A percentile compares a stretch with the other conserved stretches of the same genome.
phyloP scores from a whole-genome alignment of 2,797 vertebrate genomes.

The Halcyon smyrnensis region DNA sequence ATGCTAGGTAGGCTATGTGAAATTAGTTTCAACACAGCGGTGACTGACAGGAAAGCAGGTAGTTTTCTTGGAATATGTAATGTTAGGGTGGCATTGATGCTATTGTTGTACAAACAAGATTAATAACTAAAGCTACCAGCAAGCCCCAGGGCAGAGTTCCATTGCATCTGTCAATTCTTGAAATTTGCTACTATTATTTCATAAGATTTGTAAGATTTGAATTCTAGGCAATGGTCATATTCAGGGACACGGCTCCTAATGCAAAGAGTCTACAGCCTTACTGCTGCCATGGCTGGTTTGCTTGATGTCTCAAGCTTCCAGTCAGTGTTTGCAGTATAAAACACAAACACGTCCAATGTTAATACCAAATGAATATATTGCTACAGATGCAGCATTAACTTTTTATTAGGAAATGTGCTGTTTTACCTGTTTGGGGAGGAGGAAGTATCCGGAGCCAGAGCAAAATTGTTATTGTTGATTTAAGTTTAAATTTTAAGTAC shows the following conservation, averaged over 20 bases:
- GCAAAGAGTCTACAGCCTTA: background rate
- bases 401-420: conserved; percentile 3
- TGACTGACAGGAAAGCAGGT: conserved; percentile 33
- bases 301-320: background rate
- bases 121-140: conserved; percentile 46
- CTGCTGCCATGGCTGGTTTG: background rate
- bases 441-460: background rate
- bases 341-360: background rate
- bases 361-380: background rate
- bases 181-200: conserved; percentile 16
- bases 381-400: background rate
- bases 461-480: background rate
- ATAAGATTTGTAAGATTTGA: conserved; percentile 39
- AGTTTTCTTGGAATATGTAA: conserved; percentile 45
- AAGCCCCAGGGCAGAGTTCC: conserved; percentile 28
- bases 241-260: background rate
- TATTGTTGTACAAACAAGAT: conserved; percentile 56
- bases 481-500: background rate
- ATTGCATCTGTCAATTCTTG: conserved; percentile 34
- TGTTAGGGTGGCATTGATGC: conserved; percentile 14
- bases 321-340: background rate
- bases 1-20: conserved; percentile 37
- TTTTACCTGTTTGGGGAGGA: background rate
- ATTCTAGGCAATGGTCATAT: background rate
- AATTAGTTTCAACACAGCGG: conserved; percentile 38